Evolutionary conservation across 1,140 invertebrate species (phyloP).

Genomic region (Gonioctena quinquepunctata): DNA sequence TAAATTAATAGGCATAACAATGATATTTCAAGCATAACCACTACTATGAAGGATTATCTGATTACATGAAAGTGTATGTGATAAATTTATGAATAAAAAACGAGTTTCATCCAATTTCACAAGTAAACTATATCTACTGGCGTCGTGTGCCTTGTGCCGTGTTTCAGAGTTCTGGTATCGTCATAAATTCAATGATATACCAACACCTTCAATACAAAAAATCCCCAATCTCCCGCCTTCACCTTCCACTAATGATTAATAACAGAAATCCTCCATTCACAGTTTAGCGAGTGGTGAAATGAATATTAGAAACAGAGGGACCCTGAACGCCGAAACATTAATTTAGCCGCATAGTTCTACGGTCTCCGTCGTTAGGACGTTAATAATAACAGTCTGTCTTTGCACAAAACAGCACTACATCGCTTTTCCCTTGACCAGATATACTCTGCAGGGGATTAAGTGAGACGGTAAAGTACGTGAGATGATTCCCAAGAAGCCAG

Average conservation of each 20-base stretch:
- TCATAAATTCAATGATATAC: too few relatives aligned
- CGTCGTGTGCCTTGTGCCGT: too few relatives aligned
- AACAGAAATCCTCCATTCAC: not conserved
- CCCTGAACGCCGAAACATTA: not conserved
- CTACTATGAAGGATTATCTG: too few relatives aligned
- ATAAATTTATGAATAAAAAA: too few relatives aligned
- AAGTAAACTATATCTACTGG: too few relatives aligned
- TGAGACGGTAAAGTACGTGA: constrained; percentile 31
- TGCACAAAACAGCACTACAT: constrained; percentile 27
- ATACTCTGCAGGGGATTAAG: constrained; percentile 26
- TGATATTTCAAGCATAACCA: too few relatives aligned
- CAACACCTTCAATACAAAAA: too few relatives aligned
- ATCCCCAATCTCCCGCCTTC: too few relatives aligned
- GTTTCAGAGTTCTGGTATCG: too few relatives aligned
- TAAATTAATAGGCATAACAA: too few relatives aligned
- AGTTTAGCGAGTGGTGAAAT: not conserved
- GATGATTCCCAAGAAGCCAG: constrained; percentile 25
- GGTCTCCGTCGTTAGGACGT: not conserved
- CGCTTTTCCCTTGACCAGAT: constrained; percentile 25
- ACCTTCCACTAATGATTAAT: not conserved
- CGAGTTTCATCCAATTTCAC: too few relatives aligned
- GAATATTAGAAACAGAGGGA: not conserved
- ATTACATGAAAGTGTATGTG: too few relatives aligned
- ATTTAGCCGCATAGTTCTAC: not conserved
- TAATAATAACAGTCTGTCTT: constrained; percentile 24